Percentiles rank a stretch among this genome's conserved stretches.
These are phyloP conservation scores for Drosophila baimaii DNA, from an alignment of 1,140 invertebrate genomes.

Conservation along the genomic window DNA sequence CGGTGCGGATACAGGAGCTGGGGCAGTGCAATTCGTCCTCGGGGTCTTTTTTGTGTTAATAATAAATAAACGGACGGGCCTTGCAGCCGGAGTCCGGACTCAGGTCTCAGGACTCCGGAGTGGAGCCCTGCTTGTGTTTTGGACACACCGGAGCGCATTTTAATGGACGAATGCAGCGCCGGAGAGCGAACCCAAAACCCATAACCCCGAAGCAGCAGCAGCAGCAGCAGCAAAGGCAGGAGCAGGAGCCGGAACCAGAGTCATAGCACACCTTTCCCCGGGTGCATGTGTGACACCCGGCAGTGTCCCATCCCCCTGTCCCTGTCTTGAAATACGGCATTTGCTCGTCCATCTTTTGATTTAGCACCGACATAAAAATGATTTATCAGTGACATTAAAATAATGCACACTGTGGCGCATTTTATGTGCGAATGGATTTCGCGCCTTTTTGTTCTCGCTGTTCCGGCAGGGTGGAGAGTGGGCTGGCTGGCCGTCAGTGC, in stretches of 20 bases:
- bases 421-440: conserved; percentile 84
- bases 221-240: not conserved
- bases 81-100: conserved; percentile 25
- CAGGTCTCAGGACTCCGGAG: conserved; percentile 8
- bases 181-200: conserved; percentile 26
- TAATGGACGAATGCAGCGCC: conserved; percentile 77
- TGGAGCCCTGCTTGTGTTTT: conserved; percentile 66
- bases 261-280: conserved; percentile 44
- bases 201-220: conserved; percentile 2
- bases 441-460: conserved; percentile 78
- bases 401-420: conserved; percentile 84
- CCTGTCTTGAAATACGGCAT: conserved; percentile 76
- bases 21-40: conserved; percentile 75
- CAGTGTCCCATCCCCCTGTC: not conserved
- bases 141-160: conserved; percentile 79
- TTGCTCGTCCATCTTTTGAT: conserved; percentile 84
- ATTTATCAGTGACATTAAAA: conserved; percentile 85
- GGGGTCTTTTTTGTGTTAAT: conserved; percentile 81
- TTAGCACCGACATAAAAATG: conserved; percentile 85
- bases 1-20: not conserved
- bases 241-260: conserved; percentile 14
- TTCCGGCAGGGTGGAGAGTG: conserved; percentile 2
- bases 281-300: conserved; percentile 64
- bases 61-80: conserved; percentile 78
- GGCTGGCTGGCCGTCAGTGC: conserved; percentile 14